A percentile compares a stretch with the other conserved stretches of the same genome.
Conservation (phyloP, 1,140 invertebrate genomes). For the Arctopsyche grandis region DNA sequence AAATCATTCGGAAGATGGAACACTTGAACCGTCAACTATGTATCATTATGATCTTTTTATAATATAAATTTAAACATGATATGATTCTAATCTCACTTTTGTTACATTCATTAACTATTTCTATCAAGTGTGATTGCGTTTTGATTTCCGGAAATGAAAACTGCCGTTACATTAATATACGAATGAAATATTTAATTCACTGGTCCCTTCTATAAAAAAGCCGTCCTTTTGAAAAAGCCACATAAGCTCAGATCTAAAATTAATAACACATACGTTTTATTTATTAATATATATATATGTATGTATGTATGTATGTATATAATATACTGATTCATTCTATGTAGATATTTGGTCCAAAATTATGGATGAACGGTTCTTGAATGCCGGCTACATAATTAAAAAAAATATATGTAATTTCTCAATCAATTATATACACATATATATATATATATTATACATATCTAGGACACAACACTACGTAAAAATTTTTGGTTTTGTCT, state of each 20-base stretch:
- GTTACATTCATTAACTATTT: constrained; percentile 28
- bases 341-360: constrained; percentile 27
- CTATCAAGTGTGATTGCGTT: no score
- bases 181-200: constrained; percentile 1
- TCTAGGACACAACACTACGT: neutral
- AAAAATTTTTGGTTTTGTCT: constrained; percentile 19
- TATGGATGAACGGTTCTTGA: constrained; percentile 20
- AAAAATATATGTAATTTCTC: no score
- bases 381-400: neutral
- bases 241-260: neutral
- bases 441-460: constrained; percentile 16
- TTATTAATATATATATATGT: constrained; percentile 2
- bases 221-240: neutral
- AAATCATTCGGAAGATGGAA: no score
- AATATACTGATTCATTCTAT: neutral
- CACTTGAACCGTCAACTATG: no score
- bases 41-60: no score
- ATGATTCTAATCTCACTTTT: constrained; percentile 52
- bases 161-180: no score
- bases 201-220: neutral
- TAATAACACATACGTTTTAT: neutral
- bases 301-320: no score
- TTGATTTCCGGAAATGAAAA: neutral
- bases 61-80: constrained; percentile 29
- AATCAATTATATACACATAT: neutral